Evolutionary conservation across 2,113 vertebrate genomes (phyloP), one percentile per base, ranked within the genome.

Genomic region (Protobothrops flavoviridis): DNA sequence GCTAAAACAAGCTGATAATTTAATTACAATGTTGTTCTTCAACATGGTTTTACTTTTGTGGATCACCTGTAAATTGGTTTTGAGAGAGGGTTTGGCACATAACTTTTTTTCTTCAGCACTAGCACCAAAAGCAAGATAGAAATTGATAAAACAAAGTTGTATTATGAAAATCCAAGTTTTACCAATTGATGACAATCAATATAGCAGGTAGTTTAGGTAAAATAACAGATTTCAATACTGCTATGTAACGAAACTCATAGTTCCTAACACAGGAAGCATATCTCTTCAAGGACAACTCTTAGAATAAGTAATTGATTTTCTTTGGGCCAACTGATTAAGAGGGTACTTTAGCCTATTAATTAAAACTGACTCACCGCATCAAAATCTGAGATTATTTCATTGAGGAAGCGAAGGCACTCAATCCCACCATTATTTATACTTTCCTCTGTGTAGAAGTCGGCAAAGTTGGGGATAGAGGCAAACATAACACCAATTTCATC

Each of bases 401-500:
- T 99, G 95, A 99, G 99, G 97, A 99, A 99, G 81, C 99, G 98
- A 93, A 99, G 97, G 92, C 99, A 99, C 95, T 99, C 99, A 0
- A 99, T 99, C 53, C 99, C 99, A 0, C 99, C 99, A 0, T 99
- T 99, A 92, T 99, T 99, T 97, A 99, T 99, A 97, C 98, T 99
- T 96, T 99, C 99, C 95, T 99, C 99, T 0, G 99, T 99, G 97
- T 99, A 99, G 96, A 99, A 99, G 96, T 99, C 99, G 0, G 99
- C 99, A 2, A 99, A 99, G 96, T 99, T 99, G 88, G 99, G 99
- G 91, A 99, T 98, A 0, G 99, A 99, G n/a, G 99, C 99, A 1
- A 99, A 99, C 99, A 99, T 99, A 90, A 99, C 99, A 0, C 99
- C 99, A 0, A 99, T 99, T 96, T 99, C 99, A 3, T 99, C 99